These are phyloP conservation scores for Oscheius sp. DNA, from an alignment of 2,888 invertebrate genomes.

Conservation along the genomic window DNA sequence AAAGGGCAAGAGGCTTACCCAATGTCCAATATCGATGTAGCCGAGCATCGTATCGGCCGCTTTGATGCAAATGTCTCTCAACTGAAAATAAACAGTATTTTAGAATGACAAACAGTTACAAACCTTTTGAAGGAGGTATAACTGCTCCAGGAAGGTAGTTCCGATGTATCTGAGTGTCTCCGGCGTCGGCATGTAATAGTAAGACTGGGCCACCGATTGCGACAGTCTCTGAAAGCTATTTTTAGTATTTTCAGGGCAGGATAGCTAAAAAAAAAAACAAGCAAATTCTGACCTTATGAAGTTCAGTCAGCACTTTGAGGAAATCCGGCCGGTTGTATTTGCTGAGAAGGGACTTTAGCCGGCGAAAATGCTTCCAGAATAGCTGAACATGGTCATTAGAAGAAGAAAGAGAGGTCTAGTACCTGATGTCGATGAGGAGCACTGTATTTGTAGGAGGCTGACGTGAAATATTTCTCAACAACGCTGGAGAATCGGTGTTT, in stretches of 20 bases:
- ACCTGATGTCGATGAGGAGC: constrained; percentile 36
- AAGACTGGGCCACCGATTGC: constrained; percentile 13
- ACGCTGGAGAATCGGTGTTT: constrained; percentile 36
- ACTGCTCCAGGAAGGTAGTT: constrained; percentile 34
- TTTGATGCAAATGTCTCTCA: constrained; percentile 19
- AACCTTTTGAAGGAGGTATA: constrained; percentile 42
- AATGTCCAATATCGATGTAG: constrained; percentile 35
- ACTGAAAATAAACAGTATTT: neutral
- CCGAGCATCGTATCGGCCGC: constrained; percentile 21
- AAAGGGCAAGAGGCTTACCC: constrained; percentile 6
- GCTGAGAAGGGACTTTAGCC: constrained; percentile 11
- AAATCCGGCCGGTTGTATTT: constrained; percentile 24
- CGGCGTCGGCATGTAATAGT: constrained; percentile 30
- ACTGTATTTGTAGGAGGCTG: constrained; percentile 35
- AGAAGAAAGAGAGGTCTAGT: neutral
- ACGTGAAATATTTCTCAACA: constrained; percentile 33
- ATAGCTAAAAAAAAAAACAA: neutral
- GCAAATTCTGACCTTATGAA: constrained; percentile 21
- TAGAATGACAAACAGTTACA: neutral
- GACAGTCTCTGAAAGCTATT: constrained; percentile 20
- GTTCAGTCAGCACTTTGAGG: constrained; percentile 13
- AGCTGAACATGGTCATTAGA: constrained; percentile 11
- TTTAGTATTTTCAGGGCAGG: neutral
- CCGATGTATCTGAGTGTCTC: constrained; percentile 41
- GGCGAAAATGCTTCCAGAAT: constrained; percentile 33